Base-by-base conservation (phyloP, 2,797 vertebrate species). In the Oophaga sylvatica region DNA sequence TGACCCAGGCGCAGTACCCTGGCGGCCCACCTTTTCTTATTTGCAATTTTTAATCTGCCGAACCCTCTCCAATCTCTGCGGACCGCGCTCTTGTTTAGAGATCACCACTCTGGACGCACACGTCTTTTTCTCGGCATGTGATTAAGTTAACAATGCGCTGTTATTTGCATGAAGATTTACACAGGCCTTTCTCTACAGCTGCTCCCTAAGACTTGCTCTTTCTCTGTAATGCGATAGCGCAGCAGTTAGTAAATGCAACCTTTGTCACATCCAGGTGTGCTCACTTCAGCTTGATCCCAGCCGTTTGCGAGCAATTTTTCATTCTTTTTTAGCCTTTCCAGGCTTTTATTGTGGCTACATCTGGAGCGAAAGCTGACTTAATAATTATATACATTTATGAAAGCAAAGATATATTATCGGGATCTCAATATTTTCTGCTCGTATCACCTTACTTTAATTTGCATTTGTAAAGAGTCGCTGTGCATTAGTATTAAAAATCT, bases 141-240 rank as follows among this genome's bases (percentile, higher is more conserved):
- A 99, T 98, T 99, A 97, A 99, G 97, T 98, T 99, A 98, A 99
- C 97, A 98, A 99, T 99, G 97, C 97, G 96, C 95, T 97, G 97
- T 97, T 99, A 99, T 99, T 99, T 99, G 97, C 97, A 99, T 99
- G 97, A 96, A 98, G 98, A 99, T 98, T 99, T 98, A 94, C 95
- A 63, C 93, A 95, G 96, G 96, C 95, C 96, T 95, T 96, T 95
- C 96, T 96, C 95, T 96, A 95, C 95, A 96, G 95, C 95, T 96
- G 95, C 95, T 96, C 95, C 95, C 95, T 90, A 95, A 97, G 97
- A 97, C 97, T 95, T 95, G 96, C 97, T 96, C 96, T 96, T 96
- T 97, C 96, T 96, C 96, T 95, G 96, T 97, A 97, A 97, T 96
- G 96, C 95, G 97, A 98, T 97, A 96, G 97, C 97, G 95, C 97